phyloP scores from a whole-genome alignment of 2,797 vertebrate genomes.

The Odontamblyopus rebecca region DNA sequence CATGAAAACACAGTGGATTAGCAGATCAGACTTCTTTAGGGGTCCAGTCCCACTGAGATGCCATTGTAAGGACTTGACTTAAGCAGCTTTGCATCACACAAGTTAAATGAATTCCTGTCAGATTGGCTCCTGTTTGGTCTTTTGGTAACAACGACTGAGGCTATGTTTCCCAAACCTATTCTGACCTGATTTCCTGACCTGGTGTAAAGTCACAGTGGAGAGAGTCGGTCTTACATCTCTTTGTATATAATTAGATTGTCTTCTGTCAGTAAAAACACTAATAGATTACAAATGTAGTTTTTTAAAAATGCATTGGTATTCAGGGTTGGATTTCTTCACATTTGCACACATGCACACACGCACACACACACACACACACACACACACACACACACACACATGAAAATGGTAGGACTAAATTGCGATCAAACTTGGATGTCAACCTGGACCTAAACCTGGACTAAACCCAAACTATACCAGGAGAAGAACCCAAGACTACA shows the following conservation, averaged over 20 bases:
- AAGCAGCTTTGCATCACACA: slow-evolving; percentile 43
- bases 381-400: no score
- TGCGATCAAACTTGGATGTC: no score
- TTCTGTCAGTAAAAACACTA: neutral
- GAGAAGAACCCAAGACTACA: no score
- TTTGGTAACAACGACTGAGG: slow-evolving; percentile 7
- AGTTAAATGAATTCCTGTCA: slow-evolving; percentile 46
- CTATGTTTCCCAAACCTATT: neutral
- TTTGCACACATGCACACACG: no score
- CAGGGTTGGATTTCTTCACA: no score
- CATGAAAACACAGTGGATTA: slow-evolving; percentile 73
- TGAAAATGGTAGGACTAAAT: no score
- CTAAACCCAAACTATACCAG: no score
- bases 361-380: no score
- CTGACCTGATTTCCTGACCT: neutral
- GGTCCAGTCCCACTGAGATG: slow-evolving; percentile 36
- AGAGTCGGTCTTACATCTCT: neutral
- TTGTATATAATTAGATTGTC: no score
- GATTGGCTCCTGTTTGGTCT: slow-evolving; percentile 36
- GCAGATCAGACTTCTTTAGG: slow-evolving; percentile 61
- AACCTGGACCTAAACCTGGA: no score
- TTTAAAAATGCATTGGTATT: no score
- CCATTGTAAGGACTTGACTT: slow-evolving; percentile 48
- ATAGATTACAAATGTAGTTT: neutral
- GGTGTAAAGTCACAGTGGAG: neutral